A percentile compares a stretch with the other conserved stretches of the same genome.
Evolutionary conservation across 2,888 invertebrate species (phyloP).

Genomic region (Agelastica alni): DNA sequence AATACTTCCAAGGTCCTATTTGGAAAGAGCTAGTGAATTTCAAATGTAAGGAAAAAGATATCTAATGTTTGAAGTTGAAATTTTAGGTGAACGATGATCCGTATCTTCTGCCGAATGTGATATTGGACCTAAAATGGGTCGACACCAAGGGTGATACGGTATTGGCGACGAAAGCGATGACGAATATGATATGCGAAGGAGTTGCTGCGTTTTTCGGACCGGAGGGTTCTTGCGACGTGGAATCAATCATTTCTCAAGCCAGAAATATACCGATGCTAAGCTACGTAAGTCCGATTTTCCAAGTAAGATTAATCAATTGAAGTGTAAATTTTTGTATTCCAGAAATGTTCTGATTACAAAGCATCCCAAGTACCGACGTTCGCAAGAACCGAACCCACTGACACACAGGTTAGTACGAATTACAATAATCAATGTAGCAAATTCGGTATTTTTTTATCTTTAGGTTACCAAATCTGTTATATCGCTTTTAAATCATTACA

Average conservation of each 20-base stretch:
- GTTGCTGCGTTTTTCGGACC: slow-evolving; percentile 95
- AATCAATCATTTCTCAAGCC: slow-evolving; percentile 91
- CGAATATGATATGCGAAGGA: slow-evolving; percentile 88
- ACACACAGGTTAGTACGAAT: slow-evolving; percentile 73
- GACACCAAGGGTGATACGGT: slow-evolving; percentile 87
- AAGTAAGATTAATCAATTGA: not conserved
- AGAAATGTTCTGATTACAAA: slow-evolving; percentile 94
- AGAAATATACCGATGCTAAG: slow-evolving; percentile 96
- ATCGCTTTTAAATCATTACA: slow-evolving; percentile 85
- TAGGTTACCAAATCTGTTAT: slow-evolving; percentile 94
- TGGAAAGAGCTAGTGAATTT: too few species aligned
- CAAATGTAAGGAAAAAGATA: too few species aligned
- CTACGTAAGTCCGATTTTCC: slow-evolving; percentile 75
- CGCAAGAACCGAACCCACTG: slow-evolving; percentile 91
- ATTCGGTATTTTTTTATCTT: slow-evolving; percentile 37
- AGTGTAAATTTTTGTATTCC: slow-evolving; percentile 53
- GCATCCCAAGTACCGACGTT: slow-evolving; percentile 89
- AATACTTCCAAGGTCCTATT: too few species aligned
- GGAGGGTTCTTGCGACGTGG: slow-evolving; percentile 92
- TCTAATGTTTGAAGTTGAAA: too few species aligned
- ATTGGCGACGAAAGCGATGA: slow-evolving; percentile 79
- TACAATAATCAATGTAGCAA: not conserved
- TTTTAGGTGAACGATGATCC: slow-evolving; percentile 72
- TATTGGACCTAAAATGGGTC: slow-evolving; percentile 74
- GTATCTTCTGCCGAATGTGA: slow-evolving; percentile 73